Evolutionary conservation across 2,113 vertebrate species (phyloP), one percentile per base, ranked within the genome.

Genomic region (Edolisoma coerulescens): DNA sequence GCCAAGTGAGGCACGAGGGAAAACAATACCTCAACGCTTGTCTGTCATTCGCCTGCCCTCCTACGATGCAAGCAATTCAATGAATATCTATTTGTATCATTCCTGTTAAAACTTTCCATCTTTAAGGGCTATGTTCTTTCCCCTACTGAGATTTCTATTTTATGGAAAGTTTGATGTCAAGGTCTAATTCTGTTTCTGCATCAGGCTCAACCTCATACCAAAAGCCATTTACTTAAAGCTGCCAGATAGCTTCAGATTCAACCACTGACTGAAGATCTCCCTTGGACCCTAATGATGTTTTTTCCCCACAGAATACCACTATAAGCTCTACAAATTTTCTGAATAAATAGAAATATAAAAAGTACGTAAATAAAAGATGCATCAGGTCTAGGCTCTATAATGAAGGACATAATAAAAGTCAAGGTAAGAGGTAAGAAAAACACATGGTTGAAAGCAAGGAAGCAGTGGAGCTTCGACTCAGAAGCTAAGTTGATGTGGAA

Each of bases 11-110:
- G 39, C 74, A 73, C 47, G 35, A 95, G 54, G n/a, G 56, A 87
- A 94, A 95, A 93, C 83, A 95, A 65, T 49, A 74, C 59, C 37
- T 95, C 91, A 82, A 16, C 80, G 41, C 67, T 88, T 87, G 65
- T 87, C 77, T 91, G 12, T 94, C 85, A 94, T 67, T 95, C 24
- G 19, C 57, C 49, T 89, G 49, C 84, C 79, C 69, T 90, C 88
- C 83, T 77, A 93, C 87, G 79, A 69, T 17, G 45, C 50, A 73
- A 84, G 47, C 27, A 16, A 85, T 77, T 91, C 67, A 70, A n/a
- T 35, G 22, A 90, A 61, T 67, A 88, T 61, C 2, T 16, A 33
- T 45, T 93, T 79, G 65, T 85, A 67, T 82, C 3, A 53, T 68
- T 94, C 44, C 39, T 84, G 17, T 70, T 77, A 84, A 93, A 95